These are phyloP conservation scores for Amphiduros pacificus DNA, from an alignment of 2,888 invertebrate species.

Conservation along the genomic window DNA sequence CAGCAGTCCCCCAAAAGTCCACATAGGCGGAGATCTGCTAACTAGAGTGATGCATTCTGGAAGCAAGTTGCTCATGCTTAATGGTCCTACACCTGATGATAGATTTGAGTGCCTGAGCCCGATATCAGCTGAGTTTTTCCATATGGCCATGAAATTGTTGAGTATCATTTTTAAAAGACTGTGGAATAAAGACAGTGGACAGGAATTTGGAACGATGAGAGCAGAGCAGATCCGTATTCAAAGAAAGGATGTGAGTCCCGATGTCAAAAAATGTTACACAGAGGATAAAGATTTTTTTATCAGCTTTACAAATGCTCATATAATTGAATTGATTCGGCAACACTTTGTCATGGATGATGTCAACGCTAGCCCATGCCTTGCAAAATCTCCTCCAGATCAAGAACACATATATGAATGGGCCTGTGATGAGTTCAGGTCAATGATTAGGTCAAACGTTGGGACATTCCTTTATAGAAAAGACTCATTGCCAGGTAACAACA, in stretches of 20 bases:
- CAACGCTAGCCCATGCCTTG: no score
- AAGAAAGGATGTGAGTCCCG: constrained; percentile 21
- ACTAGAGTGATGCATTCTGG: constrained; percentile 28
- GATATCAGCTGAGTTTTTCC: constrained; percentile 28
- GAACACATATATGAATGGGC: no score
- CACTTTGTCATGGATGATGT: constrained; percentile 28
- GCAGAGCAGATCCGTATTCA: constrained; percentile 19
- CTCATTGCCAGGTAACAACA: no score
- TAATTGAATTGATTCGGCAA: constrained; percentile 23
- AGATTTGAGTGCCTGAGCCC: constrained; percentile 23
- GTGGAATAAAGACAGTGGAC: constrained; percentile 20
- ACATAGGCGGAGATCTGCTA: constrained; percentile 29
- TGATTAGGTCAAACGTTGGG: no score
- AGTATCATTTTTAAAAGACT: constrained; percentile 19
- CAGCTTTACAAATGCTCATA: constrained; percentile 22
- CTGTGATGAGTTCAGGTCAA: no score
- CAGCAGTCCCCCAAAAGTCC: no score
- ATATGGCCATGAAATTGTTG: constrained; percentile 28
- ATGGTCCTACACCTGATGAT: not conserved
- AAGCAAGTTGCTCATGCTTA: constrained; percentile 2
- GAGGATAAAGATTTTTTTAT: constrained; percentile 29
- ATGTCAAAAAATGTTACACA: constrained; percentile 26
- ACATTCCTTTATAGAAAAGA: no score
- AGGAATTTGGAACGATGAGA: constrained; percentile 24
- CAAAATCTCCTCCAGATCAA: no score